Evolutionary conservation across 2,113 vertebrate genomes (phyloP).

Genomic region (Macquaria ambigua): DNA sequence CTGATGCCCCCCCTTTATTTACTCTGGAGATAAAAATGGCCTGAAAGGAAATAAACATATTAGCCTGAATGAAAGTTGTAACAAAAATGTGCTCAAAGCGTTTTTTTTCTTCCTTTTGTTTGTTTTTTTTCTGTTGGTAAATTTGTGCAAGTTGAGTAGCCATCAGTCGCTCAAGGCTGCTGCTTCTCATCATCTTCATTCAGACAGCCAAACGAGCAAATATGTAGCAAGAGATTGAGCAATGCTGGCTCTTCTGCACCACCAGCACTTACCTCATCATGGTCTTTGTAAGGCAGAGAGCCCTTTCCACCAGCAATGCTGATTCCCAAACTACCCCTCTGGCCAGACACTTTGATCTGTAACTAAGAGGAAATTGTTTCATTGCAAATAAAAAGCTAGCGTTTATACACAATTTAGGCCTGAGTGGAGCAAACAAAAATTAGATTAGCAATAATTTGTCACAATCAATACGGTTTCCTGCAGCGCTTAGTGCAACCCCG

Average conservation of each 20-base stretch:
- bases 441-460: neutral
- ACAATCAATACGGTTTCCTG: neutral
- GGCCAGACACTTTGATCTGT: conserved; percentile 88
- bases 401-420: neutral
- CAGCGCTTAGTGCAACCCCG: neutral
- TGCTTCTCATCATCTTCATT: conserved; percentile 12
- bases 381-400: neutral
- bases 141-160: conserved; percentile 9
- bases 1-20: conserved; percentile 80
- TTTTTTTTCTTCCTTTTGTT: neutral
- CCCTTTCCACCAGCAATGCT: conserved; percentile 91
- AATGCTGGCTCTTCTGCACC: neutral
- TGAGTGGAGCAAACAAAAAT: neutral
- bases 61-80: neutral
- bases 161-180: neutral
- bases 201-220: neutral
- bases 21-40: conserved; percentile 84
- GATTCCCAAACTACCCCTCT: conserved; percentile 88
- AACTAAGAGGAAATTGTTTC: conserved; percentile 71
- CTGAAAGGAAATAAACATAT: conserved; percentile 65
- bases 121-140: neutral
- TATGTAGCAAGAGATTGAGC: neutral
- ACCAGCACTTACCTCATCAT: conserved; percentile 84
- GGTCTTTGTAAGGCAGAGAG: conserved; percentile 88
- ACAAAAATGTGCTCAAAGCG: neutral